Evolutionary conservation across 2,113 vertebrate genomes (phyloP), one percentile per base, ranked within the genome.

Genomic region (Melanerpes aurifrons): DNA sequence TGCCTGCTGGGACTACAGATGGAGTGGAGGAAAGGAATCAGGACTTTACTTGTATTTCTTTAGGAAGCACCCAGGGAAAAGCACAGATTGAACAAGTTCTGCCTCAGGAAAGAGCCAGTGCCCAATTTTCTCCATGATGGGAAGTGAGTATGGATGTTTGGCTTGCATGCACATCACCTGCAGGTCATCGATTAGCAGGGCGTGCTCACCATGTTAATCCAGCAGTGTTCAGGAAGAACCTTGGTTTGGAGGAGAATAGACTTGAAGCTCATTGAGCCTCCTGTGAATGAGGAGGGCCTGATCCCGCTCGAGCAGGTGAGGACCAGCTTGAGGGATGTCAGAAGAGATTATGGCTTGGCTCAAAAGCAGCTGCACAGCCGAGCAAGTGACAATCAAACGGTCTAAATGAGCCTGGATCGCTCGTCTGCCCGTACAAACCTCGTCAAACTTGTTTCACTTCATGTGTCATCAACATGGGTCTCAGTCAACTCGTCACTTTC

Each of bases 331-430:
- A 54, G 82, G 82, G 74, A 64, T 82, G 93, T n/a, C 93, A 31
- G 63, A 57, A 72, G 85, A 74, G 82, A 31, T 69, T 5, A 47
- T 35, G 74, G 50, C 89, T 82, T 4, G 14, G 82, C 87, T 91
- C 50, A 19, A 67, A 87, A 82, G 87, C 89, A 91, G 81, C 89
- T 93, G 91, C 74, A 11, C 81, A n/a, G n/a, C 17, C 50, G 16
- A 58, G 76, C 86, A 50, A 90, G 92, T 93, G 92, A 77, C 95
- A 94, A 81, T 90, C 86, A 88, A 50, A 78, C 10, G 43, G 26
- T 67, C 83, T 88, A 88, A 86, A 95, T 83, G 94, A 93, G 93
- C 83, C 90, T 87, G 82, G 64, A 6, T 70, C 66, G 48, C 28
- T 77, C 86, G 3, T 85, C 90, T 89, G 48, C 92, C 83, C 54